These are phyloP conservation scores for Xylota segnis DNA, from an alignment of 2,888 invertebrate genomes.

Conservation along the genomic window DNA sequence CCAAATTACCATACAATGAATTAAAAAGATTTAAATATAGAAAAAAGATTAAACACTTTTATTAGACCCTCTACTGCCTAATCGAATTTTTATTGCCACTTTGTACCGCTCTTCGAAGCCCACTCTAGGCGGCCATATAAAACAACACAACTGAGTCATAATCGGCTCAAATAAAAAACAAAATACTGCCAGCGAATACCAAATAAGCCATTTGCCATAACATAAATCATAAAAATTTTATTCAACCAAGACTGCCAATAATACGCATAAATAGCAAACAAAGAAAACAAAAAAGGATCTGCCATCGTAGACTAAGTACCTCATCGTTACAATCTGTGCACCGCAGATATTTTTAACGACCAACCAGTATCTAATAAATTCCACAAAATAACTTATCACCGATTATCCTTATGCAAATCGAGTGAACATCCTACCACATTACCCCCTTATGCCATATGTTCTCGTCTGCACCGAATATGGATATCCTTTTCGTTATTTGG, in stretches of 20 bases:
- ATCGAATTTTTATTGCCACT: neutral
- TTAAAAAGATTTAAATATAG: neutral
- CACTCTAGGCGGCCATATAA: neutral
- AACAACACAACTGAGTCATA: constrained; percentile 6
- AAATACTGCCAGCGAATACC: constrained; percentile 8
- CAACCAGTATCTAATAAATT: constrained; percentile 45
- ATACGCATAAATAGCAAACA: constrained; percentile 13
- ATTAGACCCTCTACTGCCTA: neutral
- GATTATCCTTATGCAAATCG: constrained; percentile 50
- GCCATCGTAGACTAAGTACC: constrained; percentile 11
- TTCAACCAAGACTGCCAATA: constrained; percentile 6
- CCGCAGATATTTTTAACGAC: constrained; percentile 40
- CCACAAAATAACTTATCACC: constrained; percentile 22
- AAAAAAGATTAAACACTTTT: neutral
- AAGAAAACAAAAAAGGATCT: constrained; percentile 3
- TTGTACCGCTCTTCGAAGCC: neutral
- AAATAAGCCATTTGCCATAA: constrained; percentile 33
- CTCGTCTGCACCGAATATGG: constrained; percentile 20
- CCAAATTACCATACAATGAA: neutral
- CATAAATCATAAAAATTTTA: constrained; percentile 25
- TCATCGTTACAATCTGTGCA: constrained; percentile 43
- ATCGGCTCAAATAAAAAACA: constrained; percentile 13
- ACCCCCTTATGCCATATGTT: constrained; percentile 42
- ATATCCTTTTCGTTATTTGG: constrained; percentile 33
- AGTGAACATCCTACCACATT: constrained; percentile 23